Base-by-base conservation (phyloP, 35 echinoderm and acorn worm species). In the Eucidaris tribuloides region DNA sequence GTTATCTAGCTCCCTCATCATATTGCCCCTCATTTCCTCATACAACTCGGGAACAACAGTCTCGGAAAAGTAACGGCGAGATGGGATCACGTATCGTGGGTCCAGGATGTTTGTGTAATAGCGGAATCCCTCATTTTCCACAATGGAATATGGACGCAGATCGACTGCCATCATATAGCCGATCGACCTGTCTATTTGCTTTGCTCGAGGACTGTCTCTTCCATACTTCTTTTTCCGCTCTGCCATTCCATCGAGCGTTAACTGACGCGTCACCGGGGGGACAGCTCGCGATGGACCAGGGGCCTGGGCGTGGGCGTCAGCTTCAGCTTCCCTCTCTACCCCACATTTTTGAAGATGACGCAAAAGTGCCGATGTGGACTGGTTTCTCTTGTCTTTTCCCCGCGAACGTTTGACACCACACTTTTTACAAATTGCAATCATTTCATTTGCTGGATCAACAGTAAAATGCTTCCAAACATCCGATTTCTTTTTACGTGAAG, bases 401-500 rank as follows among this genome's bases (percentile, higher is more conserved):
- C 57, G 13, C 22, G 57, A 20, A 7, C 57, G 22, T 60, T 29
- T 20, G 31, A 60, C 57, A 15, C 57, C 57, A 0, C 57, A 4
- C 5, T 60, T 20, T 5, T 60, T 60, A 17, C 57, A 60, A 60
- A 60, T 20, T 7, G 57, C 57, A 23, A 60, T 25, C 4, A 29
- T 5, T 3, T 4, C 3, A 17, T 60, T 29, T 25, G 22, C 31
- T 60, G 57, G 57, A 60, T 60, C 57, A 20, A 60, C 13, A 20
- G 57, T 60, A 17, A 60, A 60, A 60, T 60, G 57, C n/a, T 60
- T 60, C 57, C 57, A 60, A 60, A 60, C 57, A 3, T 60, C 56
- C 4, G 56, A 59, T 59, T 59, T 60, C 22, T 60, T 60, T 60
- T 60, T 60, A 6, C 57, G 57, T 7, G 22, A 29, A 60, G 57